phyloP scores from a whole-genome alignment of 2,113 vertebrate species.

The Colius striatus region DNA sequence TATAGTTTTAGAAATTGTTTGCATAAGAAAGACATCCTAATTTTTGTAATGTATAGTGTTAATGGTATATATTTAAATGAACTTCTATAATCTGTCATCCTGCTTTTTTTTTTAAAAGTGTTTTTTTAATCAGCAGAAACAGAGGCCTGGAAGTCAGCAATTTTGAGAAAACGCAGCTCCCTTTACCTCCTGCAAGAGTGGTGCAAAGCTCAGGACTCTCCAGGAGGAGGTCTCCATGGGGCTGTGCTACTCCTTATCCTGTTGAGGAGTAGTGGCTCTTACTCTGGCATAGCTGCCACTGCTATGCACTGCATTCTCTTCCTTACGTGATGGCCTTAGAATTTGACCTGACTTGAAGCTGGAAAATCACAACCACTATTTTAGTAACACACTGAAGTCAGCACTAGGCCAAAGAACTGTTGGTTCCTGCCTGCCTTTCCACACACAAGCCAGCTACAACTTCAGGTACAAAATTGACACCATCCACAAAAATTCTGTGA shows the following conservation, averaged over 20 bases:
- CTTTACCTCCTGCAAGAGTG: not conserved
- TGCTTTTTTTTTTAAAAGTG: not conserved
- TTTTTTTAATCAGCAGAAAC: not conserved
- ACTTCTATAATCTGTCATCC: not conserved
- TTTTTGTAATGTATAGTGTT: not conserved
- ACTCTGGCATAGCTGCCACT: not conserved
- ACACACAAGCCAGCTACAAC: not conserved
- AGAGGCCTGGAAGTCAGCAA: not conserved
- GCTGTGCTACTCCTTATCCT: not conserved
- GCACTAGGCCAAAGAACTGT: not conserved
- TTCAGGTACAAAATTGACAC: not conserved
- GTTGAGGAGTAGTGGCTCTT: not conserved
- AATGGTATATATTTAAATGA: not conserved
- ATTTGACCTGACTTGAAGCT: not conserved
- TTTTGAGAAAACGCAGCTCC: not conserved
- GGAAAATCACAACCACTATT: not conserved
- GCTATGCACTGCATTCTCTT: accelerated
- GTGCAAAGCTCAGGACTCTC: not conserved
- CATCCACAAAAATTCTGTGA: not conserved
- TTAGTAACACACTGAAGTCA: not conserved
- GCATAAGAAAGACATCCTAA: not conserved
- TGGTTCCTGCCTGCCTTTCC: not conserved
- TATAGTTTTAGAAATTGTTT: not conserved
- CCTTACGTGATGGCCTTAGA: not conserved
- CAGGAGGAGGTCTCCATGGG: not conserved